These are phyloP conservation scores for Pelecanus crispus DNA, from an alignment of 2,113 vertebrate species.

Conservation along the genomic window DNA sequence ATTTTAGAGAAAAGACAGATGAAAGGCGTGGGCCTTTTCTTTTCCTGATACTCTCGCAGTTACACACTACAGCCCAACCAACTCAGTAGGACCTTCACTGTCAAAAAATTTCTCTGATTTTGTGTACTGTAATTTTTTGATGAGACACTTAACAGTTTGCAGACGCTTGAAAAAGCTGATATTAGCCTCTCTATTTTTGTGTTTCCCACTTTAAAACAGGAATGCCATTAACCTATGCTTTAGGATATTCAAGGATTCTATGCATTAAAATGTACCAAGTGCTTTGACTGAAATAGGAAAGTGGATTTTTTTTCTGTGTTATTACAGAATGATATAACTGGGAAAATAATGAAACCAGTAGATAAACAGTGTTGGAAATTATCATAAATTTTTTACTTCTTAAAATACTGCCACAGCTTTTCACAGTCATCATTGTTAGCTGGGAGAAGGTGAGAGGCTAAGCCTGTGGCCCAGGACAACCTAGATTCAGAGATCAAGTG, in stretches of 20 bases:
- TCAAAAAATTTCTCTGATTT: not conserved
- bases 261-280: conserved; percentile 19
- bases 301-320: not conserved
- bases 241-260: conserved; percentile 13
- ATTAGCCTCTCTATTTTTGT: not conserved
- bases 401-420: not conserved
- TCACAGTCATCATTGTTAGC: not conserved
- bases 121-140: not conserved
- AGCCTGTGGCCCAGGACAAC: not conserved
- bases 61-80: not conserved
- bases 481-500: not conserved
- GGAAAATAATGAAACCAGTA: not conserved
- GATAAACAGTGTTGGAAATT: not conserved
- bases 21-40: not conserved
- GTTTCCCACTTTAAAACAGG: not conserved
- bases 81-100: not conserved
- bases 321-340: not conserved
- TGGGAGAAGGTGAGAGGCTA: not conserved
- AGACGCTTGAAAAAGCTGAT: not conserved
- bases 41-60: not conserved
- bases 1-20: not conserved
- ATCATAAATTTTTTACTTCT: not conserved
- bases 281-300: not conserved
- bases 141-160: not conserved
- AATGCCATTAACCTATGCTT: conserved; percentile 23